A percentile compares a stretch with the other conserved stretches of the same genome.
These are phyloP conservation scores for Gnathonemus echidnorhynchus DNA, from an alignment of 2,113 vertebrate species.

Conservation along the genomic window DNA sequence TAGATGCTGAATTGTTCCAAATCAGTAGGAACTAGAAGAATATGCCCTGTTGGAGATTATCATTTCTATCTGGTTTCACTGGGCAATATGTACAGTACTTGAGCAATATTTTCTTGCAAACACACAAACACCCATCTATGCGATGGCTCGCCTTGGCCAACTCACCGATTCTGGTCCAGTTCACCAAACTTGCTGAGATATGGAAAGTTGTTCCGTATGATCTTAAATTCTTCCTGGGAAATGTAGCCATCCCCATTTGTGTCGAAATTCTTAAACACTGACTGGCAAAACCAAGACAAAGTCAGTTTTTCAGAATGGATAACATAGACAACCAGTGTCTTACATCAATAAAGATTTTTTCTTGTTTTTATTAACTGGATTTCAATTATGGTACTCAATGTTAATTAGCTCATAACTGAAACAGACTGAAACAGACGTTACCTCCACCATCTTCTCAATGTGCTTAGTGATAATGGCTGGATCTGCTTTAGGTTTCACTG, in stretches of 20 bases:
- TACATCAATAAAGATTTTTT: not conserved
- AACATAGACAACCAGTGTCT: not conserved
- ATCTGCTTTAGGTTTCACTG: slow-evolving; percentile 77
- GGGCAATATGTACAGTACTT: not conserved
- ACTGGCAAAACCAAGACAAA: slow-evolving; percentile 51
- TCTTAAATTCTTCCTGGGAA: slow-evolving; percentile 82
- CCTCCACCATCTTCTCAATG: slow-evolving; percentile 92
- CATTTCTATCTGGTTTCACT: not conserved
- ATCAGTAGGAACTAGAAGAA: not conserved
- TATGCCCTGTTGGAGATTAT: not conserved
- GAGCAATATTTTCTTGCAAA: not conserved
- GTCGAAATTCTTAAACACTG: slow-evolving; percentile 84
- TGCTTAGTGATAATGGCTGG: slow-evolving; percentile 74
- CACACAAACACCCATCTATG: not conserved
- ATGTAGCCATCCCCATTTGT: slow-evolving; percentile 80
- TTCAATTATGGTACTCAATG: not conserved
- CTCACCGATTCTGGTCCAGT: slow-evolving; percentile 87
- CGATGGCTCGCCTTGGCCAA: not conserved
- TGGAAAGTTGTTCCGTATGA: slow-evolving; percentile 83
- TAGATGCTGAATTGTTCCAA: not conserved
- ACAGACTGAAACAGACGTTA: not conserved
- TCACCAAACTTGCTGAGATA: slow-evolving; percentile 88
- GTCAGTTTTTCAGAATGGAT: not conserved
- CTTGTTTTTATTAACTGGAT: not conserved
- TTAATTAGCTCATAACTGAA: not conserved